A percentile compares a stretch with the other conserved stretches of the same genome.
Evolutionary conservation across 64 coral and sea anemone species (phyloP).

Genomic region (Acropora tenuis): DNA sequence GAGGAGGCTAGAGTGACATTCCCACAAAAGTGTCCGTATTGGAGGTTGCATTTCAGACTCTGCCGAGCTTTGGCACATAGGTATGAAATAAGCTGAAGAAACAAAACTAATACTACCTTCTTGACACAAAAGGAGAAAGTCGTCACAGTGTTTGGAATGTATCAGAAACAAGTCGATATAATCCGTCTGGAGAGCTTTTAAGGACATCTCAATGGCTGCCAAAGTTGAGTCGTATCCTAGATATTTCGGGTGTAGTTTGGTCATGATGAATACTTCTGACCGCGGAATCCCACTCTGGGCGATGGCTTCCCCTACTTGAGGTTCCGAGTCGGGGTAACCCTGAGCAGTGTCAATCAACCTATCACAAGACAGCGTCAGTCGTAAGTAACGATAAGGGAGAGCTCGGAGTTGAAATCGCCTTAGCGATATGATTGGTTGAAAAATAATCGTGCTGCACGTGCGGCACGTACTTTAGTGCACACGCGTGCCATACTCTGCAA

Average conservation of each 20-base stretch:
- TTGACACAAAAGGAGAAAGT: conserved; percentile 64
- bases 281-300: conserved; percentile 74
- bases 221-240: conserved; percentile 86
- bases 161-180: conserved; percentile 99
- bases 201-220: conserved; percentile 76
- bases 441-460: no score
- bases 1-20: no score
- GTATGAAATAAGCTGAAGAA: background rate
- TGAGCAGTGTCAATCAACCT: conserved; percentile 98
- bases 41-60: no score
- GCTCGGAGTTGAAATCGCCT: background rate
- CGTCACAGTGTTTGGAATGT: conserved; percentile 81
- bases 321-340: conserved; percentile 77
- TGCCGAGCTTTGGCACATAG: no score
- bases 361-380: background rate
- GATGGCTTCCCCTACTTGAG: conserved; percentile 76
- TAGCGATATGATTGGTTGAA: no score
- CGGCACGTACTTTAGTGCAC: no score
- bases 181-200: conserved; percentile 79
- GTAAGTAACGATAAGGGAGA: background rate
- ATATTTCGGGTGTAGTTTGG: conserved; percentile 90
- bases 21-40: no score
- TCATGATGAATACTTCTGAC: conserved; percentile 90
- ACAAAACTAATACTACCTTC: conserved; percentile 44
- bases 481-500: no score